phyloP scores from a whole-genome alignment of 2,113 vertebrate genomes.

The Rana temporaria region DNA sequence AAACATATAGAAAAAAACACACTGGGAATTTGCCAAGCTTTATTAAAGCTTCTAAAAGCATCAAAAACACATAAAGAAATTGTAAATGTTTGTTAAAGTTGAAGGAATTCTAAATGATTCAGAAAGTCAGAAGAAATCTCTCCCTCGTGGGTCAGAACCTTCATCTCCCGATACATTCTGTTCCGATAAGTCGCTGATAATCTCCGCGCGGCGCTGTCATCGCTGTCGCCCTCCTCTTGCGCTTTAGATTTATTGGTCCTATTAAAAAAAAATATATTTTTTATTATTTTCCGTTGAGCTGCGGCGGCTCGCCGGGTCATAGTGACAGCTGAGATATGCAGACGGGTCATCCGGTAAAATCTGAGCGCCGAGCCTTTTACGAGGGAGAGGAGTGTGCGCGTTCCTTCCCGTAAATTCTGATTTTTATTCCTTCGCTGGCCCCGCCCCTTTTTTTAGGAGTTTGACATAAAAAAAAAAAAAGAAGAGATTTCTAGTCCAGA shows the following conservation, averaged over 20 bases:
- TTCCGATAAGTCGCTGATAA: not conserved
- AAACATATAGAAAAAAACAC: too few species aligned
- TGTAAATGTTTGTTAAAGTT: too few species aligned
- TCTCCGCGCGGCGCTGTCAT: not conserved
- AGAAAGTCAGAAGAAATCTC: not conserved
- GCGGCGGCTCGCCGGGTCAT: not conserved
- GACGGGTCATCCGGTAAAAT: not conserved
- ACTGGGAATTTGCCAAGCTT: too few species aligned
- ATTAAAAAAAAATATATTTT: not conserved
- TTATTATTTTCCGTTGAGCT: not conserved
- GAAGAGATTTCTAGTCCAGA: not conserved
- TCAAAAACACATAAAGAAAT: too few species aligned
- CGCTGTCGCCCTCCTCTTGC: not conserved
- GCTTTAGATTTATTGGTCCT: not conserved
- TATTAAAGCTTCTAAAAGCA: too few species aligned
- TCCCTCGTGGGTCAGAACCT: not conserved
- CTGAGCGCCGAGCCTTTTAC: not conserved
- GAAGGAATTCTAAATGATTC: too few species aligned
- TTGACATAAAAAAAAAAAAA: slow-evolving; percentile 7
- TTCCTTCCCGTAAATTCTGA: not conserved
- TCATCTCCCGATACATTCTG: not conserved
- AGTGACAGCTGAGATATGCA: not conserved
- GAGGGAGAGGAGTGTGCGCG: not conserved
- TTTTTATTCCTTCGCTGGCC: not conserved
- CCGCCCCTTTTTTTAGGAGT: not conserved